Evolutionary conservation across 2,888 invertebrate genomes (phyloP), one percentile per base, ranked within the genome.

Genomic region (Aspidiotus destructor): DNA sequence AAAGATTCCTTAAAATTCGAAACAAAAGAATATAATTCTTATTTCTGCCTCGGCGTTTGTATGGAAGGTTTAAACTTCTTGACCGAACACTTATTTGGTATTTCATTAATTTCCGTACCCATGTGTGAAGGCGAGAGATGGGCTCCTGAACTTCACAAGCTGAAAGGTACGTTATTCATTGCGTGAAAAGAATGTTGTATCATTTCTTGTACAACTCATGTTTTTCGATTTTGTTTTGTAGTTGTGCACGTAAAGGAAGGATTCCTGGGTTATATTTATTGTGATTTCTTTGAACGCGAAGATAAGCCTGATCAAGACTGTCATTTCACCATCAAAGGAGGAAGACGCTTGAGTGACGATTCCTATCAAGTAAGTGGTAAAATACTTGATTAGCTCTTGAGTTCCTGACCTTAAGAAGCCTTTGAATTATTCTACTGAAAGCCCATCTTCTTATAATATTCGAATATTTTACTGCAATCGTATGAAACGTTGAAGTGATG

Each of bases 281-380:
- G 98, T 78, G 99, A 99, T 80, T 88, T 99, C 75, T 98, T 90
- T 76, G 92, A 92, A 78, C 81, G 96, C 65, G 80, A 82, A 40
- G 88, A 88, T n/a, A 99, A 99, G 79, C 90, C 92, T 7, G 88
- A 91, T 78, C 96, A 96, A 80, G 99, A 99, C 78, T 99, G 99
- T 75, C 99, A 99, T 78, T 99, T 96, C 79, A 99, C 99, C 0
- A 96, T 99, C 73, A 87, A 89, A 76, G 98, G 98, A 10, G 97
- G 98, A 8, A 88, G 91, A 77, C 77, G 82, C 70, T 77, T 89
- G 70, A 76, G 85, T 0, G 87, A 92, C 75, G 91, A 91, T 2
- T 81, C 82, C 15, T 97, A 96, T 76, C 94, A 94, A 82, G 85
- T 86, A 73, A 67, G 69, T 28, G 1, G 28, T 28, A 28, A 28